phyloP scores from a whole-genome alignment of 2,888 invertebrate genomes.

The Hyppa rectilinea region DNA sequence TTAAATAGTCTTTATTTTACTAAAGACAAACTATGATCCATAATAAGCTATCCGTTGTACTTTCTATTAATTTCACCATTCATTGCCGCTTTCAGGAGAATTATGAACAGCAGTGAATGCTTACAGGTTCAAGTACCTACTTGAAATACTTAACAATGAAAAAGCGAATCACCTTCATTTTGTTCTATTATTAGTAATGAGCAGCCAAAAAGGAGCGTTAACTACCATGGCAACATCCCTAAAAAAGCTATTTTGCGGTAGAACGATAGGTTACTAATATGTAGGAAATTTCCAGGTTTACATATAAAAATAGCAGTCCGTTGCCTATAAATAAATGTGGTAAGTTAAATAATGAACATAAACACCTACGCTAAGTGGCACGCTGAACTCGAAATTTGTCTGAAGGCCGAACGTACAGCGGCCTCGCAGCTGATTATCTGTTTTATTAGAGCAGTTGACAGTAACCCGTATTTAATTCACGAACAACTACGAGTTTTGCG shows the following conservation, averaged over 20 bases:
- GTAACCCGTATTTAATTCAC: constrained; percentile 33
- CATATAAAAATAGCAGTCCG: constrained; percentile 17
- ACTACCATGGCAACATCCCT: background rate
- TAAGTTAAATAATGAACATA: constrained; percentile 44
- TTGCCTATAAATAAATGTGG: constrained; percentile 22
- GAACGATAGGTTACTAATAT: background rate
- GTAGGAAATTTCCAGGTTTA: background rate
- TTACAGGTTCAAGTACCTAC: background rate
- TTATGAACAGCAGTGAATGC: background rate
- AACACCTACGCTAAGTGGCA: constrained; percentile 64
- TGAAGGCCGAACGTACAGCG: constrained; percentile 68
- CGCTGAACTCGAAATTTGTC: constrained; percentile 69
- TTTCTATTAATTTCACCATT: background rate
- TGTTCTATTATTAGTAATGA: background rate
- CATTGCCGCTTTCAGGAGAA: background rate
- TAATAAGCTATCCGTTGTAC: too few relatives aligned
- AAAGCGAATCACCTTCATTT: background rate
- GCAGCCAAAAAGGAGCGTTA: background rate
- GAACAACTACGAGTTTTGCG: background rate
- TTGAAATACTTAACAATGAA: background rate
- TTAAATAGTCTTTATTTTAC: too few relatives aligned
- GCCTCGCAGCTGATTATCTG: constrained; percentile 57
- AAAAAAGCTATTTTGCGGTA: background rate
- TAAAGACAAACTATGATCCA: too few relatives aligned
- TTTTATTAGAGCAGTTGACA: constrained; percentile 58